Evolutionary conservation across 2,888 invertebrate genomes (phyloP).

Genomic region (Apamea epomidion): DNA sequence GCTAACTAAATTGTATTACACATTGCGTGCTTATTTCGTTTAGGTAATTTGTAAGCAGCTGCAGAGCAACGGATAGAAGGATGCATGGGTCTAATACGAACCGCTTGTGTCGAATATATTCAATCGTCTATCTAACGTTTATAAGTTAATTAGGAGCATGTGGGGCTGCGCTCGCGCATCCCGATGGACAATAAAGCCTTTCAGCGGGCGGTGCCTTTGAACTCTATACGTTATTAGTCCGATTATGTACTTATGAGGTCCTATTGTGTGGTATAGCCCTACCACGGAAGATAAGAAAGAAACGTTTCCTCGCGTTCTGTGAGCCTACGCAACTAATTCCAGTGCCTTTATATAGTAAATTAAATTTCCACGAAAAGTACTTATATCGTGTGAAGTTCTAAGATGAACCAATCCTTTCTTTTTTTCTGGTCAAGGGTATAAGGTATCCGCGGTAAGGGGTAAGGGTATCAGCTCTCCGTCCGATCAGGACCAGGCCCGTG

Average conservation of each 20-base stretch:
- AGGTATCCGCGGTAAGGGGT: no score
- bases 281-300: constrained; percentile 1
- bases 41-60: constrained; percentile 31
- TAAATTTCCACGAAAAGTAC: no score
- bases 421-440: background rate
- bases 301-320: background rate
- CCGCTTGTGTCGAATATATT: constrained; percentile 59
- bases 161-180: constrained; percentile 77
- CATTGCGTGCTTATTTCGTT: constrained; percentile 26
- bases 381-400: background rate
- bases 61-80: constrained; percentile 27
- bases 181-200: constrained; percentile 82
- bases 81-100: constrained; percentile 32
- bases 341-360: background rate
- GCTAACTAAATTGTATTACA: constrained; percentile 25
- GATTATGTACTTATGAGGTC: constrained; percentile 73
- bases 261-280: constrained; percentile 62
- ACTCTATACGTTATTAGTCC: constrained; percentile 74
- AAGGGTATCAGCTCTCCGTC: no score
- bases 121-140: constrained; percentile 72
- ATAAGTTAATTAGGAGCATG: constrained; percentile 85
- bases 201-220: constrained; percentile 85
- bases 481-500: no score
- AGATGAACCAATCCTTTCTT: background rate
- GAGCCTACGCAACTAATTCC: background rate